Percentiles rank a stretch among this genome's conserved stretches.
Conservation (phyloP, 2,797 vertebrate species). For the Enteromius afrohamiltoni region DNA sequence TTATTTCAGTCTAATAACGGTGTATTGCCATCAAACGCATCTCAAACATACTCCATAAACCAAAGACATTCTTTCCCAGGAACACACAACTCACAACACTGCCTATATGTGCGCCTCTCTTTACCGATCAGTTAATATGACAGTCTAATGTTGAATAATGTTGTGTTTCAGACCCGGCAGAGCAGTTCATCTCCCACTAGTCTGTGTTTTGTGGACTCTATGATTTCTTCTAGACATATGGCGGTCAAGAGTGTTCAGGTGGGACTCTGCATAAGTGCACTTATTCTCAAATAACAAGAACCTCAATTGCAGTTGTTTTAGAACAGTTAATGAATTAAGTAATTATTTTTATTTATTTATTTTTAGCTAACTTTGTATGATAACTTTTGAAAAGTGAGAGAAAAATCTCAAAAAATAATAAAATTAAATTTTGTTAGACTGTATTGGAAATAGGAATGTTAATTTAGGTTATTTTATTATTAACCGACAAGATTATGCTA, state of each 20-base stretch:
- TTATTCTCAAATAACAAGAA: neutral
- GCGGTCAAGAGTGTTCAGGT: conserved; percentile 96
- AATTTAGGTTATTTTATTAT: too few relatives aligned
- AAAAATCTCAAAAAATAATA: too few relatives aligned
- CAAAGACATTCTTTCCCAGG: neutral
- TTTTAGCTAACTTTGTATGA: neutral
- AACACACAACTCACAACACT: neutral
- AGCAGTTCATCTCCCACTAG: conserved; percentile 97
- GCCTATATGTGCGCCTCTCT: too few relatives aligned
- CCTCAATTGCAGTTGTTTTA: neutral
- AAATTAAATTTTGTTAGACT: too few relatives aligned
- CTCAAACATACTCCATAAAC: neutral
- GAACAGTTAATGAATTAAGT: neutral
- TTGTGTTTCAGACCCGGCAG: conserved; percentile 87
- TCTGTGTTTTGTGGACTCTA: conserved; percentile 95
- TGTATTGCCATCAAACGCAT: neutral
- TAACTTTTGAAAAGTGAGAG: neutral
- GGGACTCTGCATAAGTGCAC: conserved; percentile 50
- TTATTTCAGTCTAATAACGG: neutral
- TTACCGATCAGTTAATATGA: neutral
- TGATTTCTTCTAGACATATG: conserved; percentile 92
- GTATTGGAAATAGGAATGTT: too few relatives aligned
- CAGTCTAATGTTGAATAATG: conserved; percentile 36
- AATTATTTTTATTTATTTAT: too few relatives aligned
- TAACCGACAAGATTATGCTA: too few relatives aligned